Evolutionary conservation across 2,888 invertebrate genomes (phyloP).

Genomic region (Frankliniella fusca): DNA sequence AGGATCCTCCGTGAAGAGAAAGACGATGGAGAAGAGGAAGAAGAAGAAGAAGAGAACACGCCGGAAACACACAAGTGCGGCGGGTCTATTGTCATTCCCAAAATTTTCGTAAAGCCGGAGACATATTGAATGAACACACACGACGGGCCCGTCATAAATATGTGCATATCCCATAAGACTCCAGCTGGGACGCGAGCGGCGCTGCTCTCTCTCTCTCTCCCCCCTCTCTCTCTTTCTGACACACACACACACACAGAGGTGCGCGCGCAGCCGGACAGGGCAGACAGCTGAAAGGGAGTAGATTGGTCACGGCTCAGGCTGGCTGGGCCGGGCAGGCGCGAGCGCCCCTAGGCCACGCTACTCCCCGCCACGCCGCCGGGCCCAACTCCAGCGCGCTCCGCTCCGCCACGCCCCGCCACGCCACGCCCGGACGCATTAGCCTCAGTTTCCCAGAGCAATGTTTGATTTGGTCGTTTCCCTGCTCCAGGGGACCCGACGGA

Average conservation of each 20-base stretch:
- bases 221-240: background rate
- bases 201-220: background rate
- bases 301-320: constrained; percentile 17
- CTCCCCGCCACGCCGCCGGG: background rate
- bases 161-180: background rate
- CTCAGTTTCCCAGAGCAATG: constrained; percentile 17
- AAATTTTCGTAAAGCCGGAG: too few species aligned
- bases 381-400: background rate
- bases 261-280: background rate
- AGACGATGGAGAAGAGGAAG: too few species aligned
- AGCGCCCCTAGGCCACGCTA: too few species aligned
- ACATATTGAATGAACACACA: background rate
- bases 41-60: too few species aligned
- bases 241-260: background rate
- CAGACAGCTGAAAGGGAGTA: background rate
- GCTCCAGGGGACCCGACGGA: background rate
- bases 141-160: background rate
- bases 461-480: constrained; percentile 14
- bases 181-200: background rate
- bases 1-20: too few species aligned
- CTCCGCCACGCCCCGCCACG: background rate
- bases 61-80: too few species aligned
- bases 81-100: too few species aligned
- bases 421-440: background rate
- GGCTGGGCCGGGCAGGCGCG: background rate